phyloP scores from a whole-genome alignment of 1,140 invertebrate species.

The Diorhabda elongata region DNA sequence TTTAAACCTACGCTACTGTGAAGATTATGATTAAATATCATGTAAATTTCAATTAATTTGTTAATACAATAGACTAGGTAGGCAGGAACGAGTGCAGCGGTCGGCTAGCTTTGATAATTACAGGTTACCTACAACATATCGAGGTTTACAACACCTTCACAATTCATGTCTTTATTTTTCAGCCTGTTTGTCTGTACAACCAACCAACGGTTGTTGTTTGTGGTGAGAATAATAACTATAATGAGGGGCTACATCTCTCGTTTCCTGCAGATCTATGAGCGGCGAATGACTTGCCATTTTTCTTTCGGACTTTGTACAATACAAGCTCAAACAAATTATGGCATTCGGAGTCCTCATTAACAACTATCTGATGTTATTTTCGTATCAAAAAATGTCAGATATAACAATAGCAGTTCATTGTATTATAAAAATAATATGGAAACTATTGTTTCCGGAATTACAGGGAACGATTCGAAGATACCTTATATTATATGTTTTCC shows the following conservation, averaged over 20 bases:
- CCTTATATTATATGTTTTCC: too few relatives aligned
- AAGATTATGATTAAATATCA: background rate
- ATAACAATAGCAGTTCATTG: background rate
- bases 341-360: slow-evolving; percentile 11
- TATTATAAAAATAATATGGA: background rate
- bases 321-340: slow-evolving; percentile 8
- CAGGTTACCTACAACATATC: slow-evolving; percentile 1
- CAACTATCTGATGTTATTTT: slow-evolving; percentile 7
- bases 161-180: slow-evolving; percentile 12
- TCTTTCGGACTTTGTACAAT: slow-evolving; percentile 6
- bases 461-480: background rate
- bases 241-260: slow-evolving; percentile 7
- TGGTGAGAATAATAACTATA: slow-evolving; percentile 2
- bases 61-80: slow-evolving; percentile 6
- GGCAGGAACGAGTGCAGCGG: slow-evolving; percentile 11
- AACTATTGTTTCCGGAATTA: slow-evolving; percentile 1
- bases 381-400: slow-evolving; percentile 5
- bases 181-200: slow-evolving; percentile 8
- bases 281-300: slow-evolving; percentile 9
- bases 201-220: slow-evolving; percentile 7
- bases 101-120: slow-evolving; percentile 10
- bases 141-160: slow-evolving; percentile 14
- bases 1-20: background rate
- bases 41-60: slow-evolving; percentile 7
- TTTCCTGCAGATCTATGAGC: slow-evolving; percentile 15